These are phyloP conservation scores for Melanotaenia duboulayi DNA, from an alignment of 2,113 vertebrate species.

Conservation along the genomic window DNA sequence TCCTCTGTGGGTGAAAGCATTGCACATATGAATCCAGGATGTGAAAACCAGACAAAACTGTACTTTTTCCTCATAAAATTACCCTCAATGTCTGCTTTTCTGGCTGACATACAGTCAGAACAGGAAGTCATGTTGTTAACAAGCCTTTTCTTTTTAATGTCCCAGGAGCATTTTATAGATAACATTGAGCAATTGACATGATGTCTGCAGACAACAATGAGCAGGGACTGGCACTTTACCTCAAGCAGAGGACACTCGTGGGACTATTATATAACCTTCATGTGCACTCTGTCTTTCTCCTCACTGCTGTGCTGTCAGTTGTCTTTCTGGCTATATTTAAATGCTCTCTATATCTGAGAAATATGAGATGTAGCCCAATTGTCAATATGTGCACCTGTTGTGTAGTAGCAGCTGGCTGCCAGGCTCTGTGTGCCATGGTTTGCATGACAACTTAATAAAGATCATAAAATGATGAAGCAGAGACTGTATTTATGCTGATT, in stretches of 20 bases:
- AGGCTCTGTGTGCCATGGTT: slow-evolving; percentile 54
- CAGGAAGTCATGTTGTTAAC: background rate
- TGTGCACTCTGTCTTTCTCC: slow-evolving; percentile 11
- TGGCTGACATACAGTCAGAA: background rate
- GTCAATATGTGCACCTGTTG: slow-evolving; percentile 65
- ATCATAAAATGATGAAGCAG: slow-evolving; percentile 5
- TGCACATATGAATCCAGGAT: background rate
- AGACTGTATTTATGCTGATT: background rate
- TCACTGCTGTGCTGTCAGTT: slow-evolving; percentile 40
- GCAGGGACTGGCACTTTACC: slow-evolving; percentile 45
- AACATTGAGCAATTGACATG: background rate
- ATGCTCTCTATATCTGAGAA: slow-evolving; percentile 52
- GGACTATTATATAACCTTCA: slow-evolving; percentile 39
- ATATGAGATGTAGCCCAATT: slow-evolving; percentile 53
- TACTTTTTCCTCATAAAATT: slow-evolving; percentile 2
- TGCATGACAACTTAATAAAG: slow-evolving; percentile 79
- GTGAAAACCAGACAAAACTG: slow-evolving; percentile 10
- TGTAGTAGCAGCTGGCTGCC: slow-evolving; percentile 55
- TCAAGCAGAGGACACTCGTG: slow-evolving; percentile 32
- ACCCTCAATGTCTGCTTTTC: background rate
- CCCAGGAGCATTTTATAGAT: slow-evolving; percentile 7
- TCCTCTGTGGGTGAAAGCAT: slow-evolving; percentile 2
- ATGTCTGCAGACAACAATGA: background rate
- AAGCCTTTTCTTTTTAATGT: background rate
- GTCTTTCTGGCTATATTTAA: slow-evolving; percentile 48